Conservation (phyloP, 2,888 invertebrate genomes). For the Yponomeuta malinellus region DNA sequence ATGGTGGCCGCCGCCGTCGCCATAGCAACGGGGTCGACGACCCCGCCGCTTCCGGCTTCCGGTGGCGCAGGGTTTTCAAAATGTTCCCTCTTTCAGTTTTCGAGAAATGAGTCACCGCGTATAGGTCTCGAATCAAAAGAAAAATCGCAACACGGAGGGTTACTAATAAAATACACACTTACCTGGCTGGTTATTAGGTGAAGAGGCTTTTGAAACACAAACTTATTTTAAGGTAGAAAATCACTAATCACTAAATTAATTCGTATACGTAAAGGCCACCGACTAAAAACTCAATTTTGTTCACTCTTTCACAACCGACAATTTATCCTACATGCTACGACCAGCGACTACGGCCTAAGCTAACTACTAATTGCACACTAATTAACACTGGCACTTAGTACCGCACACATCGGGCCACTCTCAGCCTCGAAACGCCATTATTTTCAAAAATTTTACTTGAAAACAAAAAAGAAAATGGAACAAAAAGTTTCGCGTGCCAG, state of each 20-base stretch:
- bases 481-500: conserved; percentile 71
- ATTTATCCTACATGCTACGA: neutral
- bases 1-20: conserved; percentile 49
- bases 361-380: neutral
- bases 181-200: neutral
- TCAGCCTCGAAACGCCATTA: neutral
- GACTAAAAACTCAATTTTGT: conserved; percentile 6
- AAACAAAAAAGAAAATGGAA: conserved; percentile 46
- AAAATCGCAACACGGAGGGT: too few relatives aligned
- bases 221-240: neutral
- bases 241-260: conserved; percentile 18
- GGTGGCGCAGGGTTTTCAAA: conserved; percentile 7
- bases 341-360: neutral
- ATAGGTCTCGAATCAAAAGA: neutral
- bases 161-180: neutral
- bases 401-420: neutral
- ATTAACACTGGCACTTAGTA: neutral
- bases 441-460: conserved; percentile 28
- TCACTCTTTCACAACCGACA: neutral
- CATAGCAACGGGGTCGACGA: conserved; percentile 64
- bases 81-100: conserved; percentile 11
- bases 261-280: conserved; percentile 32
- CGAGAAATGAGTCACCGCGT: neutral
- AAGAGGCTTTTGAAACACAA: neutral
- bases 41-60: conserved; percentile 43